phyloP scores from a whole-genome alignment of 2,113 vertebrate genomes.

The Rhinoderma darwinii region DNA sequence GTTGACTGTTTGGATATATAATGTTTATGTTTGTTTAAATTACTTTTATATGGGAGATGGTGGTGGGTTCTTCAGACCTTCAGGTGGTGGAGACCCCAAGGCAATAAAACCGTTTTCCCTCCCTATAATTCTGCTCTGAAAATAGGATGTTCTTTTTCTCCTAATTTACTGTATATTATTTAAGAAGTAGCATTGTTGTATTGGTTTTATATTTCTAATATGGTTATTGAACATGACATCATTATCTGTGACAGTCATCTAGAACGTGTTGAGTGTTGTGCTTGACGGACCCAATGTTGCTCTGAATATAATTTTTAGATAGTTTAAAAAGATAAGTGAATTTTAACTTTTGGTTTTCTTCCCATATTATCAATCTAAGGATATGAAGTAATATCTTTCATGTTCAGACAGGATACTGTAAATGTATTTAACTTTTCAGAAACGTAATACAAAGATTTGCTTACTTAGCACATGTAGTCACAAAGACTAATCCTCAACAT shows the following conservation, averaged over 20 bases:
- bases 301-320: background rate
- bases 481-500: slow-evolving; percentile 6
- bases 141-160: background rate
- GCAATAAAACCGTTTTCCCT: background rate
- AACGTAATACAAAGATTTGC: background rate
- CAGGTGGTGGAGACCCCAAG: background rate
- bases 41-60: background rate
- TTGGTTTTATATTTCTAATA: background rate
- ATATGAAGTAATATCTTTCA: background rate
- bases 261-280: background rate
- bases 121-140: background rate
- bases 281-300: background rate
- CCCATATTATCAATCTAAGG: background rate
- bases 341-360: background rate
- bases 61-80: background rate
- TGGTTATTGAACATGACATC: background rate
- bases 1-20: too few relatives aligned
- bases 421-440: background rate
- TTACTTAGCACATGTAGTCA: background rate
- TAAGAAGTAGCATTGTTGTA: background rate
- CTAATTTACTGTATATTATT: background rate
- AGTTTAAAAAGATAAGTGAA: background rate
- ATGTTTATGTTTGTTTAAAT: background rate
- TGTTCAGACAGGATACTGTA: background rate
- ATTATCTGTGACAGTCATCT: background rate